phyloP scores from a whole-genome alignment of 2,797 vertebrate species.

The Cygnus olor region DNA sequence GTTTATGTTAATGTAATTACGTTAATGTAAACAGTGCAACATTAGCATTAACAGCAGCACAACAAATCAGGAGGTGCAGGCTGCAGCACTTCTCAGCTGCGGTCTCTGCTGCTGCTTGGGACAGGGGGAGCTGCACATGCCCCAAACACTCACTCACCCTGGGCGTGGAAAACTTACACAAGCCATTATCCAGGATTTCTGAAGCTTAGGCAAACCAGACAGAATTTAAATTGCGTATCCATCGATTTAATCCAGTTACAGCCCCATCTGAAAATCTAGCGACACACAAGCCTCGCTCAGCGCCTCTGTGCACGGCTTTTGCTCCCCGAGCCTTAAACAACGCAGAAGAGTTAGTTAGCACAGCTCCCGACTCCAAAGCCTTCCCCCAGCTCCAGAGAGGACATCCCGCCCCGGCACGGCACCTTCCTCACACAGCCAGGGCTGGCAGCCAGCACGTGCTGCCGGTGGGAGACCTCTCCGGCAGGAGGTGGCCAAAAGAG shows the following conservation, averaged over 20 bases:
- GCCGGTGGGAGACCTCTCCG: not conserved
- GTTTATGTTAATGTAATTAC: slow-evolving; percentile 60
- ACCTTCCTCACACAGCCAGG: fast-evolving
- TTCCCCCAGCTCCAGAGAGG: not conserved
- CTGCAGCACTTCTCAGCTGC: not conserved
- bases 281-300: not conserved
- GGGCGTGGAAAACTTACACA: too few species aligned
- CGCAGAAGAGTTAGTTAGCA: fast-evolving
- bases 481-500: not conserved
- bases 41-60: not conserved
- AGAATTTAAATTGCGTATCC: not conserved
- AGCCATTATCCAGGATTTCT: not conserved
- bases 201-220: not conserved
- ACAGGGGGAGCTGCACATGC: fast-evolving
- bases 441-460: not conserved
- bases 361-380: not conserved
- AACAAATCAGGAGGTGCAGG: not conserved
- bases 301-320: fast-evolving
- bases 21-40: not conserved
- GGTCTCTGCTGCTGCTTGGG: not conserved
- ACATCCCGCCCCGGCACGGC: fast-evolving
- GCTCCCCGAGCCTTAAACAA: not conserved
- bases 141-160: fast-evolving
- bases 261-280: not conserved
- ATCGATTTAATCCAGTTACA: not conserved